Percentiles rank a stretch among this genome's conserved stretches.
Evolutionary conservation across 2,888 invertebrate species (phyloP).

Genomic region (Amphimallon solstitiale): DNA sequence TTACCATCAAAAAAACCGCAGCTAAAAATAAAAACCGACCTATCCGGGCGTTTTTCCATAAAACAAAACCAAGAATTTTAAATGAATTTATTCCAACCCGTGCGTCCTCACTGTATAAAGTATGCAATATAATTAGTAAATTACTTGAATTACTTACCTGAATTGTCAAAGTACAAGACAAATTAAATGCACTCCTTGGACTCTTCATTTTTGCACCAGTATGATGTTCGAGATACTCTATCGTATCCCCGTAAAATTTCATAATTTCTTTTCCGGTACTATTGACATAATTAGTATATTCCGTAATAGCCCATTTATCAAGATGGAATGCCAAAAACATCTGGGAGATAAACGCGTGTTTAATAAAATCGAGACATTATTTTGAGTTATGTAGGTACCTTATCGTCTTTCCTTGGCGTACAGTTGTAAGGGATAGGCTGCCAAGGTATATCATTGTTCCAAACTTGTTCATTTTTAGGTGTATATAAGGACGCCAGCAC

Average conservation of each 20-base stretch:
- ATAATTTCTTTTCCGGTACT: neutral
- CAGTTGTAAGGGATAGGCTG: constrained; percentile 32
- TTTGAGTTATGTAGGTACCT: neutral
- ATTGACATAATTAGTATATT: too few species aligned
- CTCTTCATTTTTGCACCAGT: constrained; percentile 51
- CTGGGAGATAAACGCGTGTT: too few species aligned
- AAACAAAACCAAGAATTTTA: too few species aligned
- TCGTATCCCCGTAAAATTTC: neutral
- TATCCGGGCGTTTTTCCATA: too few species aligned
- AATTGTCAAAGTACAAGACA: constrained; percentile 55
- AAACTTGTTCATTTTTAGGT: constrained; percentile 18
- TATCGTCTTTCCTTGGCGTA: constrained; percentile 12
- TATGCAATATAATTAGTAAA: too few species aligned
- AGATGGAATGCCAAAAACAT: too few species aligned
- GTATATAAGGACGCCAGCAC: constrained; percentile 34
- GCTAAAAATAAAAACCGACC: too few species aligned
- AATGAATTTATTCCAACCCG: too few species aligned
- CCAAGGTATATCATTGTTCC: constrained; percentile 27
- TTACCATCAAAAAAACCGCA: too few species aligned
- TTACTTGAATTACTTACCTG: constrained; percentile 2
- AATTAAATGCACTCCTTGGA: constrained; percentile 51
- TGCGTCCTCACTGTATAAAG: too few species aligned
- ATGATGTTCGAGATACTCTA: constrained; percentile 36
- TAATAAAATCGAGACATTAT: too few species aligned
- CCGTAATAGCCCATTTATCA: too few species aligned